Conservation (phyloP, 2,888 invertebrate species). For the Polymixis flavicincta region DNA sequence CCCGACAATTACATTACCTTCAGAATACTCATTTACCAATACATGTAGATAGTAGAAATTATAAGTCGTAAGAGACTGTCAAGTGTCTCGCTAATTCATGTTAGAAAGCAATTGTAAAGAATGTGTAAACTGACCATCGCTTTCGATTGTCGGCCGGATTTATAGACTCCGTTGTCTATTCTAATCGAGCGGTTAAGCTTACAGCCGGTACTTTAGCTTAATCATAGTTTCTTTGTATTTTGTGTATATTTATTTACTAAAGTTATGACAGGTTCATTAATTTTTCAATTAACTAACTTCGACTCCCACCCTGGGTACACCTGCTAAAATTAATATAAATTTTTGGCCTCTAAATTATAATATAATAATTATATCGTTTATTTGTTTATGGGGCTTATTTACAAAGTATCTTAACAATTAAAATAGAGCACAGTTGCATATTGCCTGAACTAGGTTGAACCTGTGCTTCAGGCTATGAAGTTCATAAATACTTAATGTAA, state of each 20-base stretch:
- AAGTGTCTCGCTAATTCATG: slow-evolving; percentile 76
- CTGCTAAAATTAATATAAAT: neutral
- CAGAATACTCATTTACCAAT: neutral
- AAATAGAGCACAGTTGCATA: no score
- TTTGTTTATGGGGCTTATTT: no score
- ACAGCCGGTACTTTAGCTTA: slow-evolving; percentile 13
- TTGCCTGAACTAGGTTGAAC: no score
- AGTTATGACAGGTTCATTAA: neutral
- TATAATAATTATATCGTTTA: no score
- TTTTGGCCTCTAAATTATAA: neutral
- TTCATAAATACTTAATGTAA: no score
- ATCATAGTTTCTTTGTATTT: slow-evolving; percentile 7
- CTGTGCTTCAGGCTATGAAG: no score
- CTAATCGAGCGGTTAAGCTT: slow-evolving; percentile 68
- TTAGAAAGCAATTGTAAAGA: slow-evolving; percentile 85
- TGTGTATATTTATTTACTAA: neutral
- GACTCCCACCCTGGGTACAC: neutral
- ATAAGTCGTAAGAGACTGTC: slow-evolving; percentile 56
- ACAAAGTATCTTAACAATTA: no score
- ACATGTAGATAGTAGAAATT: slow-evolving; percentile 24
- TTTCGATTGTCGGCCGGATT: slow-evolving; percentile 77
- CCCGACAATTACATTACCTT: neutral
- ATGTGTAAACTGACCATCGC: slow-evolving; percentile 81
- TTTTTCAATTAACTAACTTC: neutral
- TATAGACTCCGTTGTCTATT: slow-evolving; percentile 63